A percentile compares a stretch with the other conserved stretches of the same genome.
These are phyloP conservation scores for Drosophila koepferae DNA, from an alignment of 2,888 invertebrate species.

Conservation along the genomic window DNA sequence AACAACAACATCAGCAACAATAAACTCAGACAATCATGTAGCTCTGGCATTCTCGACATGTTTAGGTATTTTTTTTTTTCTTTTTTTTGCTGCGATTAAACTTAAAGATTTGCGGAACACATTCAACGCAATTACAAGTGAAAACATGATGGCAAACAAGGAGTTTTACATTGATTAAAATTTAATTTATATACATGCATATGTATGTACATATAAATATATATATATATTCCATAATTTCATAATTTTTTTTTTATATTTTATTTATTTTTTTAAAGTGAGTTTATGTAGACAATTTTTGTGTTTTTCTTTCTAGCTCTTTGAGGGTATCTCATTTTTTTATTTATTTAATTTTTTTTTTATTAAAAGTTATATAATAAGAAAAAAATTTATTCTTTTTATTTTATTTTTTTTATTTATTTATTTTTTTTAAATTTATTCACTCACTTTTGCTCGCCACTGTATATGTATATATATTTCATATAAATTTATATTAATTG, in stretches of 20 bases:
- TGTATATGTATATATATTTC: neutral
- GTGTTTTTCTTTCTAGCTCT: too few species aligned
- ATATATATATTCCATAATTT: too few species aligned
- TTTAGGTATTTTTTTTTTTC: neutral
- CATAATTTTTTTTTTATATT: too few species aligned
- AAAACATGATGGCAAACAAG: constrained; percentile 21
- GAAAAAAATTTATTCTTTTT: too few species aligned
- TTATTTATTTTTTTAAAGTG: too few species aligned
- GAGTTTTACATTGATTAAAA: constrained; percentile 3
- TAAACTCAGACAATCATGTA: constrained; percentile 56
- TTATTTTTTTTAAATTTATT: too few species aligned
- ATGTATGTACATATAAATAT: neutral
- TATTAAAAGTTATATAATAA: too few species aligned
- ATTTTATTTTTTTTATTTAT: neutral
- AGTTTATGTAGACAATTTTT: too few species aligned
- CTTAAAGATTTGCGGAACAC: constrained; percentile 59
- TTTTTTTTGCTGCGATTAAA: constrained; percentile 47
- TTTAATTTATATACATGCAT: neutral
- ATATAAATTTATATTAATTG: neutral
- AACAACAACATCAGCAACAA: constrained; percentile 28
- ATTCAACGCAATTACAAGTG: constrained; percentile 37
- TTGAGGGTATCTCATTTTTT: too few species aligned
- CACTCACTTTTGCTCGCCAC: too few species aligned
- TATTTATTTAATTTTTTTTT: too few species aligned
- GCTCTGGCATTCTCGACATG: constrained; percentile 48